These are phyloP conservation scores for Xenopus laevis DNA, from an alignment of 2,113 vertebrate genomes.

Conservation along the genomic window DNA sequence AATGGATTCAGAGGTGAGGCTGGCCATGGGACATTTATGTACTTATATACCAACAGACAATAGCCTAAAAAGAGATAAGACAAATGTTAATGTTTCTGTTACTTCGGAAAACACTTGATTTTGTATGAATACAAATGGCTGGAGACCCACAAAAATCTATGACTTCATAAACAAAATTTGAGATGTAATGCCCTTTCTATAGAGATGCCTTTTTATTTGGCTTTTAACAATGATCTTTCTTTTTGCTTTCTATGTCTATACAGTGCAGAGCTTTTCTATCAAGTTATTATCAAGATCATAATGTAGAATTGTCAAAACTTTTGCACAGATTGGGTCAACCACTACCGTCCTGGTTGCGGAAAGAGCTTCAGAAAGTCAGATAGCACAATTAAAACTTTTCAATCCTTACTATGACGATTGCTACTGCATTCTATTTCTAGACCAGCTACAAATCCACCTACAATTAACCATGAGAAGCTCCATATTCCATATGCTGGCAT, in stretches of 20 bases:
- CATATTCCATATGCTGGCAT: slow-evolving; percentile 68
- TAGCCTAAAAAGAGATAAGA: too few relatives aligned
- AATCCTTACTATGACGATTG: slow-evolving; percentile 11
- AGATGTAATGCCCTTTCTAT: too few relatives aligned
- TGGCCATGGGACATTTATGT: background rate
- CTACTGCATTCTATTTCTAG: slow-evolving; percentile 8
- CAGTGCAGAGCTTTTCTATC: slow-evolving; percentile 91
- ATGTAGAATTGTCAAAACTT: slow-evolving; percentile 91
- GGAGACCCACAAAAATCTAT: too few relatives aligned
- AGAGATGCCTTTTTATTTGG: background rate
- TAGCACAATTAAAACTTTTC: slow-evolving; percentile 53
- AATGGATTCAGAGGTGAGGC: slow-evolving; percentile 85
- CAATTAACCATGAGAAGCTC: slow-evolving; percentile 24
- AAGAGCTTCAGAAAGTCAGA: slow-evolving; percentile 96
- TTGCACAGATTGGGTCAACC: slow-evolving; percentile 90
- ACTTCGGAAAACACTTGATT: background rate
- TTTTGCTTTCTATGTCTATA: slow-evolving; percentile 21
- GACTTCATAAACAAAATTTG: too few relatives aligned
- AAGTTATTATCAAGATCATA: slow-evolving; percentile 91
- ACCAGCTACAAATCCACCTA: slow-evolving; percentile 54
- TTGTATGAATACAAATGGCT: background rate
- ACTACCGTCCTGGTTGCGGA: slow-evolving; percentile 90
- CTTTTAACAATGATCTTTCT: background rate
- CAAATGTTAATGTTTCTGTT: background rate
- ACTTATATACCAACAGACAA: too few relatives aligned